phyloP scores from a whole-genome alignment of 1,140 invertebrate species.

The Triops cancriformis region DNA sequence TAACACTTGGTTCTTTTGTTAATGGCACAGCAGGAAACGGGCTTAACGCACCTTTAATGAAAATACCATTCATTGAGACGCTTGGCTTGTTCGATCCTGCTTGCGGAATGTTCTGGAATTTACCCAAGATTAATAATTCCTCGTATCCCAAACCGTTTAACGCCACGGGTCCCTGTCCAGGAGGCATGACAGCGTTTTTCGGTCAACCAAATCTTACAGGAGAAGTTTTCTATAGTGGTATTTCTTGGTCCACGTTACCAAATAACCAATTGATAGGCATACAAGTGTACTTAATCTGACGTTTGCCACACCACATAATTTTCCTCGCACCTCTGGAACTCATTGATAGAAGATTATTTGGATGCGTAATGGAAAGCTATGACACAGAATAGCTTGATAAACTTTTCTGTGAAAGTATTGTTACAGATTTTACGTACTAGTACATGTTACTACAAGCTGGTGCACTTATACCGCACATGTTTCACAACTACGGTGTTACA shows the following conservation, averaged over 20 bases:
- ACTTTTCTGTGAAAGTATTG: no score
- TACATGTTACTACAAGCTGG: no score
- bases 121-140: background rate
- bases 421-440: no score
- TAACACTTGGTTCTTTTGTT: background rate
- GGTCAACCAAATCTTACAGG: background rate
- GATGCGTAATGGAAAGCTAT: no score
- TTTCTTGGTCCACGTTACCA: background rate
- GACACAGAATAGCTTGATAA: no score
- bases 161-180: background rate
- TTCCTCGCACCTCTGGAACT: no score
- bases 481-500: no score
- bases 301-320: background rate
- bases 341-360: no score
- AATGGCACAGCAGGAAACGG: background rate
- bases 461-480: no score
- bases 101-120: background rate
- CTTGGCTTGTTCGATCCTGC: background rate
- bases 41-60: background rate
- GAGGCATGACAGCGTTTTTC: background rate
- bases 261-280: background rate
- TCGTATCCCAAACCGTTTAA: background rate
- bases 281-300: background rate
- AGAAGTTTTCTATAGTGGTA: background rate
- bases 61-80: background rate